Conservation (phyloP, 2,113 vertebrate genomes). For the Rhodinocichla rosea region DNA sequence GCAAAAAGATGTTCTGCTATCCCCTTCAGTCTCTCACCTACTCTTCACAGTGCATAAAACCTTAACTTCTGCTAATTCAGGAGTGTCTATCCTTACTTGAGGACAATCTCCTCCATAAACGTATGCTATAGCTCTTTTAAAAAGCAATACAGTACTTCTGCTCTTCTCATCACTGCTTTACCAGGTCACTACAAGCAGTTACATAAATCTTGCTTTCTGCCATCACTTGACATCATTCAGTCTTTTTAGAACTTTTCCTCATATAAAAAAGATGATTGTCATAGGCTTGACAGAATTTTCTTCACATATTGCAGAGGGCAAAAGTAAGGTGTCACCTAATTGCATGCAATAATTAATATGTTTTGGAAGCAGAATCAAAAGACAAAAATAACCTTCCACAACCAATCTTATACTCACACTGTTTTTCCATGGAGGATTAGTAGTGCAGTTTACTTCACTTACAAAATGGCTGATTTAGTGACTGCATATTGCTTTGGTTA, state of each 20-base stretch:
- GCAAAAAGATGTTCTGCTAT: neutral
- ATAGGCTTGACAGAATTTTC: neutral
- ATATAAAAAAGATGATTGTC: neutral
- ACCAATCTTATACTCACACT: neutral
- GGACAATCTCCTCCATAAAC: neutral
- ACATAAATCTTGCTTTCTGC: neutral
- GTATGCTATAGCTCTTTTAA: neutral
- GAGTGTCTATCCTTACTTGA: neutral
- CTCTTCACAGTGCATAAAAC: slow-evolving; percentile 18
- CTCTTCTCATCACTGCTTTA: neutral
- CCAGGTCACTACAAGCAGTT: neutral
- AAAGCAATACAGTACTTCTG: neutral
- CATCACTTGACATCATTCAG: neutral
- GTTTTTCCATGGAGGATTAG: neutral
- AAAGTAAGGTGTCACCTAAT: neutral
- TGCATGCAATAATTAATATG: neutral
- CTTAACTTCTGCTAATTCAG: slow-evolving; percentile 25
- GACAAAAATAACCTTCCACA: neutral
- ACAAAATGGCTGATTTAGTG: neutral
- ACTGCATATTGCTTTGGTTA: neutral
- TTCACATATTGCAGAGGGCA: neutral
- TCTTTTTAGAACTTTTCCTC: neutral
- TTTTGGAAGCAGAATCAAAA: neutral
- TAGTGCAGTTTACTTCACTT: neutral
- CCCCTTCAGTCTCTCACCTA: slow-evolving; percentile 49